Base-by-base conservation (phyloP, 2,113 vertebrate species). In the Seriola dumerili region DNA sequence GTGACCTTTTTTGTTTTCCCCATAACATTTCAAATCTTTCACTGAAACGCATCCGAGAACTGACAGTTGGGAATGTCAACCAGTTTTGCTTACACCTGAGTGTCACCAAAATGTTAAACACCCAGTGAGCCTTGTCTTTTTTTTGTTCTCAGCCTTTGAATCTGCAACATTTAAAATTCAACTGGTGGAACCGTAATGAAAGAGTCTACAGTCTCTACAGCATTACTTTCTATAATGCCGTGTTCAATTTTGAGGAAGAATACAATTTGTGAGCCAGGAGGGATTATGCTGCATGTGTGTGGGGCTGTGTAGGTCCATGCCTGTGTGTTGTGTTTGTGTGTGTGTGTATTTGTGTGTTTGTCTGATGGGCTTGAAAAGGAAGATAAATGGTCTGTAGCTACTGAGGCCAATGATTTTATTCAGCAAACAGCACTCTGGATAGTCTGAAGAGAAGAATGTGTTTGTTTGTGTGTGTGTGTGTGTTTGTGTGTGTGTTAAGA, bases 351-450 rank as follows among this genome's bases (percentile, higher is more conserved):
- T 29, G 52, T 58, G 69, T 54, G n/a, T 64, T 58, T 72, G 61
- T 52, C 52, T 59, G 86, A 85, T 42, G 21, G 75, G 42, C 57
- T 72, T 72, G 79, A 78, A 89, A 89, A 72, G 87, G 63, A 88
- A 88, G 75, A 89, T 70, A 90, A 89, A 89, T 91, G 75, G 75
- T 79, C 72, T 65, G 65, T 44, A 72, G 63, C 76, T 70, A 69
- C 70, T 73, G 83, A 79, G 64, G 58, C 73, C 76, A 84, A 71
- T 78, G 75, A 77, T 89, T 91, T 86, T n/a, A 72, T 84, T 84
- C 81, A 87, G 65, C 52, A 80, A 88, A 85, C 74, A 65, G 70
- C 80, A 52, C 58, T 62, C 58, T 67, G 57, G 63, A 81, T 81
- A 63, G 64, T 71, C n/a, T 52, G 59, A 6, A 44, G 59, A 12